Percentiles rank a stretch among this genome's conserved stretches.
phyloP scores from a whole-genome alignment of 1,140 invertebrate genomes.

The Harlomillsia oculata region DNA sequence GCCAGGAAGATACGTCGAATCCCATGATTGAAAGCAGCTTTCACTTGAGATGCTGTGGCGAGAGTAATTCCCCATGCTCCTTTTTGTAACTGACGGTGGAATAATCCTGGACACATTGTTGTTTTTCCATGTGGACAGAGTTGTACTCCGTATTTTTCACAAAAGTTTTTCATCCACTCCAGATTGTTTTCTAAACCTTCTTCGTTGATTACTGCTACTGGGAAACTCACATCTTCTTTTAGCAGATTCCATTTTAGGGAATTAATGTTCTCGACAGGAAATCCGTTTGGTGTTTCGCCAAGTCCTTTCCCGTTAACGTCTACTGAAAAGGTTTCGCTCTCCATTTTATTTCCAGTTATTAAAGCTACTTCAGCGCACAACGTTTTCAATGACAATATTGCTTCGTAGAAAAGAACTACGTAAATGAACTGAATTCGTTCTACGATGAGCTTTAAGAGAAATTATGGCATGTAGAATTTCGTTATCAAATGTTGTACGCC shows the following conservation, averaged over 20 bases:
- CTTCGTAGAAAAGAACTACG: no score
- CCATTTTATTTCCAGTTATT: no score
- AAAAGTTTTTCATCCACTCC: slow-evolving; percentile 23
- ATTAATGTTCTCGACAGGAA: not conserved
- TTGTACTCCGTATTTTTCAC: slow-evolving; percentile 11
- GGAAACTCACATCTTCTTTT: slow-evolving; percentile 21
- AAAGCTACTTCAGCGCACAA: no score
- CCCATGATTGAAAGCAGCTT: slow-evolving; percentile 11
- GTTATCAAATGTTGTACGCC: no score
- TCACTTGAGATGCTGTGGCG: slow-evolving; percentile 25
- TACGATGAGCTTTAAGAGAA: no score
- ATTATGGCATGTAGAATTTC: no score
- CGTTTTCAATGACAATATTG: no score
- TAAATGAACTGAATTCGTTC: no score
- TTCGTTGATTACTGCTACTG: slow-evolving; percentile 11
- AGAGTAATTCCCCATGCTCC: slow-evolving; percentile 25
- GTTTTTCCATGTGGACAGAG: slow-evolving; percentile 31
- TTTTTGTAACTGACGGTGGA: slow-evolving; percentile 8
- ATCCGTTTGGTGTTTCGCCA: no score
- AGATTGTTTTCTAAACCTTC: slow-evolving; percentile 8
- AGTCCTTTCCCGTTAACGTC: no score
- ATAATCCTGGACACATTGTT: slow-evolving; percentile 27
- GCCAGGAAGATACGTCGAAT: slow-evolving; percentile 17
- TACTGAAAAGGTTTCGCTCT: no score
- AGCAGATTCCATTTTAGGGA: slow-evolving; percentile 14